phyloP scores from a whole-genome alignment of 2,888 invertebrate genomes.

The Apeira syringaria region DNA sequence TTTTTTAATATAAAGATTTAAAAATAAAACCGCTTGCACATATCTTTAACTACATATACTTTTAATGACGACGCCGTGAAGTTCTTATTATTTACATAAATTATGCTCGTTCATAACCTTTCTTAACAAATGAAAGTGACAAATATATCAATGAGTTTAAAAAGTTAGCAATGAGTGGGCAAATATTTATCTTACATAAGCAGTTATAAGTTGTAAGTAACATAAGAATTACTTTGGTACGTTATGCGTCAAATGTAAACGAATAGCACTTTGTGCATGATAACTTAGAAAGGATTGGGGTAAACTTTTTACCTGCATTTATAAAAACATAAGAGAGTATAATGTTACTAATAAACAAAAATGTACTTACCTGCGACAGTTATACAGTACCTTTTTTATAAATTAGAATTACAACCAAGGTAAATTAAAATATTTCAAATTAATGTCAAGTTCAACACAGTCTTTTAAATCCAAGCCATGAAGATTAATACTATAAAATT shows the following conservation, averaged over 20 bases:
- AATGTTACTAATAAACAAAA: background rate
- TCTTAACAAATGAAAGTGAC: background rate
- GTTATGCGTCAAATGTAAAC: slow-evolving; percentile 6
- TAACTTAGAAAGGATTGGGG: background rate
- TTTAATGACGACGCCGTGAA: no score
- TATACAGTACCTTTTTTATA: no score
- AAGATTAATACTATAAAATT: no score
- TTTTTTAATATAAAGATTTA: background rate
- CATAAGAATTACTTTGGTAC: slow-evolving; percentile 14
- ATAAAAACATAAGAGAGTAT: no score
- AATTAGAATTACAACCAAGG: no score
- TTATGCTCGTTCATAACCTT: background rate
- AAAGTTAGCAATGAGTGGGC: slow-evolving; percentile 24
- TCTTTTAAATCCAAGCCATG: no score
- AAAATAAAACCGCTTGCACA: no score
- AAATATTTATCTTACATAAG: slow-evolving; percentile 25
- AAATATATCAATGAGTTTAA: slow-evolving; percentile 10
- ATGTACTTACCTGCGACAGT: background rate
- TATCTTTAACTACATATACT: no score
- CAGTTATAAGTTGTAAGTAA: slow-evolving; percentile 17
- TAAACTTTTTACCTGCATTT: no score
- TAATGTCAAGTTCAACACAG: slow-evolving; percentile 10
- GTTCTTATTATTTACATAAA: no score
- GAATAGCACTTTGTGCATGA: background rate
- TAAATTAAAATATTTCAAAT: slow-evolving; percentile 2